These are phyloP conservation scores for Xanthia icteritia DNA, from an alignment of 2,888 invertebrate species.

Conservation along the genomic window DNA sequence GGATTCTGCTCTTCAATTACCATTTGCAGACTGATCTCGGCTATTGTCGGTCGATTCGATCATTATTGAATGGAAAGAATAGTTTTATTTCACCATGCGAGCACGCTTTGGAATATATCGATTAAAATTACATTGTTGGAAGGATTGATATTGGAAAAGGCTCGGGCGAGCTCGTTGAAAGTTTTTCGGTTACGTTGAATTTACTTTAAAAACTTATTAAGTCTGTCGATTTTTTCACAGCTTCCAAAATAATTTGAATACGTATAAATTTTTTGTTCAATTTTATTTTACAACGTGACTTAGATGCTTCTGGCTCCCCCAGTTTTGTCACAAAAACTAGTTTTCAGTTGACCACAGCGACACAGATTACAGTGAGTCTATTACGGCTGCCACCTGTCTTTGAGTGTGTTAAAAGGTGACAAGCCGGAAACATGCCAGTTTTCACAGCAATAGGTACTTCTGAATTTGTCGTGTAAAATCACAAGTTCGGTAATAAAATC, in stretches of 20 bases:
- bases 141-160: conserved; percentile 16
- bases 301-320: neutral
- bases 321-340: neutral
- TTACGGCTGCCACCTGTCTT: neutral
- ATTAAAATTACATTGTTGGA: conserved; percentile 48
- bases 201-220: conserved; percentile 15
- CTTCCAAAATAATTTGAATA: conserved; percentile 8
- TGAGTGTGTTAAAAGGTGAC: neutral
- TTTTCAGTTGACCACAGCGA: neutral
- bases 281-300: neutral
- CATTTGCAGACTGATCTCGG: conserved; percentile 66
- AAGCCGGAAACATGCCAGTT: neutral
- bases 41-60: conserved; percentile 66
- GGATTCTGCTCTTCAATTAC: conserved; percentile 71
- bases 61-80: conserved; percentile 72
- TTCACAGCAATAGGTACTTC: neutral
- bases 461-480: neutral
- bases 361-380: neutral
- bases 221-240: neutral
- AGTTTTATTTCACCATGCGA: conserved; percentile 58
- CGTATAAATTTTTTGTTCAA: neutral
- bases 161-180: neutral
- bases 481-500: neutral
- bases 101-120: conserved; percentile 36
- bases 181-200: conserved; percentile 21